Evolutionary conservation across 1,140 invertebrate species (phyloP), one percentile per base, ranked within the genome.

Genomic region (Drosophila lacteicornis): DNA sequence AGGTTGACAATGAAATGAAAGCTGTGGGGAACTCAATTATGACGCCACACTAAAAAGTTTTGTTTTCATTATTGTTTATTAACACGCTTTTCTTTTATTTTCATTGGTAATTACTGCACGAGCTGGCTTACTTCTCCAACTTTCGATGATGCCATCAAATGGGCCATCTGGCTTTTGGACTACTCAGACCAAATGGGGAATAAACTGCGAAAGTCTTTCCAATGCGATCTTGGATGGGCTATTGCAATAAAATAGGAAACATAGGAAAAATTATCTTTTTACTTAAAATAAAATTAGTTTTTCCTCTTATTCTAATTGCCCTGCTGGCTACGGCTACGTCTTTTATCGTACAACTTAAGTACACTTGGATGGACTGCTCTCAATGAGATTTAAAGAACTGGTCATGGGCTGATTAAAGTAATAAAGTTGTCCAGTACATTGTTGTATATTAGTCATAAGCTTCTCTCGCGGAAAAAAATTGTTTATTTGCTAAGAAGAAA

Each of bases 221-320:
- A 73, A 73, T 73, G 70, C 70, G 60, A 55, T 73, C 45, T 43
- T 19, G n/a, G 5, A 33, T 30, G 13, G 42, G 36, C 22, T 36
- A 75, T 47, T 76, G 43, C 56, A 55, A 56, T 36, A 11, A 33
- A 6, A 30, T 7, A 30, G 27, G 7, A 30, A 30, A 6, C 60
- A 60, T 66, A 51, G 47, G 69, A 56, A 60, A 60, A 53, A 66
- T 82, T 51, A 79, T 71, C 63, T 60, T 47, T 71, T 43, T 38
- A 53, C 55, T 59, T 46, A 7, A 66, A 70, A 78, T 55, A 25
- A 73, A 73, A 80, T 80, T 70, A 51, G 51, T 76, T 79, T 86
- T 79, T 80, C 69, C 36, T 73, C 46, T 51, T 45, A 77, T 88
- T 88, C 83, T 80, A 83, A 88, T 86, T 88, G 75, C 71, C 45